Conservation (phyloP, 2,888 invertebrate species). For the Agonopterix alstromeriana region DNA sequence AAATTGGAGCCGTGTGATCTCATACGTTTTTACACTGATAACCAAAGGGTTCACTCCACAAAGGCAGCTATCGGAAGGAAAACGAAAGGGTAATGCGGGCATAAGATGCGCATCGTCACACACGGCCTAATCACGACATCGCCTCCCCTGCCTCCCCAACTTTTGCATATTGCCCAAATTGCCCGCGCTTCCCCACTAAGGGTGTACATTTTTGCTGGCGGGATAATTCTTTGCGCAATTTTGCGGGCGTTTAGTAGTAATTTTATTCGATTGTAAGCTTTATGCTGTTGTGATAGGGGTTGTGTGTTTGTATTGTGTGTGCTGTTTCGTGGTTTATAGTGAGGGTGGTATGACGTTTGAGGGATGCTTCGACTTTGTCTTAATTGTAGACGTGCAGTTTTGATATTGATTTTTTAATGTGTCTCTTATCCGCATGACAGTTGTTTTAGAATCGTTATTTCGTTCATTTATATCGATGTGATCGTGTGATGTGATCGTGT, state of each 20-base stretch:
- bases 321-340: constrained; percentile 12
- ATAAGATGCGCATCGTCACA: constrained; percentile 76
- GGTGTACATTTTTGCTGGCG: constrained; percentile 35
- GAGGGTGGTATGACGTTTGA: constrained; percentile 50
- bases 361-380: constrained; percentile 58
- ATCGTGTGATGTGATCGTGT: no score
- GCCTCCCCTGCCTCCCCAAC: constrained; percentile 47
- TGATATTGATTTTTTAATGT: constrained; percentile 70
- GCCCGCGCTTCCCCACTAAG: constrained; percentile 51
- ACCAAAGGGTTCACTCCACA: constrained; percentile 51
- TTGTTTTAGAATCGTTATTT: no score
- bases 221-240: constrained; percentile 31
- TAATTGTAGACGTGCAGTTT: constrained; percentile 56
- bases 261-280: not conserved
- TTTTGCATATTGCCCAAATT: constrained; percentile 75
- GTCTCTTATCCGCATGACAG: constrained; percentile 22
- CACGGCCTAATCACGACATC: constrained; percentile 71
- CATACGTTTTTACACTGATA: constrained; percentile 39
- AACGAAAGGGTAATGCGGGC: constrained; percentile 77
- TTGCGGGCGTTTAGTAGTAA: not conserved
- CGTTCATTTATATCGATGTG: no score
- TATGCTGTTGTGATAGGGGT: not conserved
- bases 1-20: constrained; percentile 65
- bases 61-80: constrained; percentile 75
- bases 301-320: not conserved